Conservation (phyloP, 1,140 invertebrate species). For the Drosophila rufa region DNA sequence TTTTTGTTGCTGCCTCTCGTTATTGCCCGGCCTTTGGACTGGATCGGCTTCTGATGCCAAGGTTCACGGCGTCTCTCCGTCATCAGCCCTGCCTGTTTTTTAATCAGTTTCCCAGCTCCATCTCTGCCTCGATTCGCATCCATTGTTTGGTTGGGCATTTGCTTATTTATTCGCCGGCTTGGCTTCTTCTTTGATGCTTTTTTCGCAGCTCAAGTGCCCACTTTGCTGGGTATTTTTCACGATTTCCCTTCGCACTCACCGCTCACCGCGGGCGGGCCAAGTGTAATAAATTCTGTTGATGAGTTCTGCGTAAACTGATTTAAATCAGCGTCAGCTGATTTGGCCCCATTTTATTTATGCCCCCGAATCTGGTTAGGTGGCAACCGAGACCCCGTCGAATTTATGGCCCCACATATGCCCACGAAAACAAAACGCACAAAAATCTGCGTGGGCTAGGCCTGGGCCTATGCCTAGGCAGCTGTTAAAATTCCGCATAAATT, state of each 20-base stretch:
- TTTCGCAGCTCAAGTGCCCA: constrained; percentile 44
- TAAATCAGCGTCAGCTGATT: constrained; percentile 73
- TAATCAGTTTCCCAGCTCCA: constrained; percentile 54
- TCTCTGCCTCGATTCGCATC: constrained; percentile 10
- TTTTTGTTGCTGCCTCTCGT: constrained; percentile 65
- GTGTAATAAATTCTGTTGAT: constrained; percentile 67
- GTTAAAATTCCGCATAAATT: constrained; percentile 81
- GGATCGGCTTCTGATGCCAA: constrained; percentile 36
- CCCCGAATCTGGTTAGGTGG: constrained; percentile 51
- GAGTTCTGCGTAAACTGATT: constrained; percentile 71
- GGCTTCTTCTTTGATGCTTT: constrained; percentile 35
- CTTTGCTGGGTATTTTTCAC: constrained; percentile 48
- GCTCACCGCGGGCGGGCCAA: constrained; percentile 14
- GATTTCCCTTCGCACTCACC: constrained; percentile 9
- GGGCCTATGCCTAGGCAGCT: constrained; percentile 35
- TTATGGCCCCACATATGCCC: constrained; percentile 47
- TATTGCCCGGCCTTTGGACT: constrained; percentile 40
- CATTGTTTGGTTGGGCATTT: constrained; percentile 46
- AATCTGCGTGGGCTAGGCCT: constrained; percentile 55
- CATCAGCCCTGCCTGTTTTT: constrained; percentile 32
- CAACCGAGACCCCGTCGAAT: constrained; percentile 21
- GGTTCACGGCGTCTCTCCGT: constrained; percentile 30
- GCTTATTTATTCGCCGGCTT: constrained; percentile 58
- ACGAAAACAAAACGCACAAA: constrained; percentile 41
- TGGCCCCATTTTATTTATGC: constrained; percentile 64